Percentiles rank a stretch among this genome's conserved stretches.
These are phyloP conservation scores for Poecilia latipinna DNA, from an alignment of 2,113 vertebrate genomes.

Conservation along the genomic window DNA sequence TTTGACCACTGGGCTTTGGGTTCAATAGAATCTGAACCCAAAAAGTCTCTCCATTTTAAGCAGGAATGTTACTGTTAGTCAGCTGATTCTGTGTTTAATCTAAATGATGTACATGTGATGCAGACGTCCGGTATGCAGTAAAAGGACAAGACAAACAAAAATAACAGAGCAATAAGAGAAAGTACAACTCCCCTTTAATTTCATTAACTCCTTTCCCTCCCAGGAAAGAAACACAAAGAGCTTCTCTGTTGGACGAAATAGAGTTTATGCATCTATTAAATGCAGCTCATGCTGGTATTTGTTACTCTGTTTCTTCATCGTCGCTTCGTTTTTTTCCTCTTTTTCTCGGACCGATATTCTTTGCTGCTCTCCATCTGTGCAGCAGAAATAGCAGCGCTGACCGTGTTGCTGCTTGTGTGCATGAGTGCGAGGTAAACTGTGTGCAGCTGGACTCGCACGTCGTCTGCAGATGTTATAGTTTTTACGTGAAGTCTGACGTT, in stretches of 20 bases:
- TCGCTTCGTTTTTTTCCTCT: too few species aligned
- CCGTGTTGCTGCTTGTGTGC: background rate
- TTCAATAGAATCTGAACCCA: background rate
- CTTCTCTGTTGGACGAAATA: background rate
- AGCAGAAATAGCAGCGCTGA: constrained; percentile 2
- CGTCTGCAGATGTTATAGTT: background rate
- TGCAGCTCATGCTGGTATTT: too few species aligned
- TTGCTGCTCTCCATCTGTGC: background rate
- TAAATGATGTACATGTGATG: background rate
- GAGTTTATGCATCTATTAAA: too few species aligned
- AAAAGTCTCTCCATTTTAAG: background rate
- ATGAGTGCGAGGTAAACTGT: constrained; percentile 25
- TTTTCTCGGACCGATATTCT: background rate
- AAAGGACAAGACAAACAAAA: background rate
- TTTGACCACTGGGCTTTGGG: background rate
- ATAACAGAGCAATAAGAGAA: background rate
- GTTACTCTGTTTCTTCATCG: too few species aligned
- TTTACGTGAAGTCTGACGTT: background rate
- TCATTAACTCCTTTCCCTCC: background rate
- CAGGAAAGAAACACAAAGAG: background rate
- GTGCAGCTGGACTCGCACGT: background rate
- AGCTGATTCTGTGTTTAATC: background rate
- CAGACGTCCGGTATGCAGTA: background rate
- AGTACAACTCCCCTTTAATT: background rate
- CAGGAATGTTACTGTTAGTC: background rate